Evolutionary conservation across 1,140 invertebrate genomes (phyloP).

Genomic region (honey bee (Apis mellifera)): DNA sequence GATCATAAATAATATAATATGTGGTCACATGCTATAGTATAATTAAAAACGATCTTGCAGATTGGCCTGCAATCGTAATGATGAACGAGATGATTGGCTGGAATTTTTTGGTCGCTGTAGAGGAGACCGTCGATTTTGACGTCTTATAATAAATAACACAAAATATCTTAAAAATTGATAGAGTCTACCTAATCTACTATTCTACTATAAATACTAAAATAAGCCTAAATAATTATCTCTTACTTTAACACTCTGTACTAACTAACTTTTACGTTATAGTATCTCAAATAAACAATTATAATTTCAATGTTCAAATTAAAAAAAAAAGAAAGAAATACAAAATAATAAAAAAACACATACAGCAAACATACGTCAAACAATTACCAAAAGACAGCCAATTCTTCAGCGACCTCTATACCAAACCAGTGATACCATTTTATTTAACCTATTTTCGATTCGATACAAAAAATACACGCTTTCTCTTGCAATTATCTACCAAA

Average conservation of each 20-base stretch:
- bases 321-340: background rate
- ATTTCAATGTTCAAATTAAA: too few relatives aligned
- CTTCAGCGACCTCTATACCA: constrained; percentile 21
- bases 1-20: background rate
- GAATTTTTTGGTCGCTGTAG: constrained; percentile 28
- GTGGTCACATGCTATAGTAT: constrained; percentile 18
- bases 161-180: background rate
- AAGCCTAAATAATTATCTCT: background rate
- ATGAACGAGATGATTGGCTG: background rate
- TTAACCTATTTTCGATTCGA: background rate
- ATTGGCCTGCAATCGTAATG: background rate
- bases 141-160: background rate
- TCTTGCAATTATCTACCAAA: background rate
- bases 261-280: background rate
- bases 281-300: background rate
- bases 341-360: background rate
- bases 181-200: background rate
- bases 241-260: background rate
- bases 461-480: background rate
- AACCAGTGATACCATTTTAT: constrained; percentile 9
- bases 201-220: background rate
- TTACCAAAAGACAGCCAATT: constrained; percentile 15
- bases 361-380: background rate
- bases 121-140: background rate
- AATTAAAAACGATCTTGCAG: background rate